Percentiles rank a stretch among this genome's conserved stretches.
Conservation (phyloP, 2,113 vertebrate species). For the Corydoras sp. region DNA sequence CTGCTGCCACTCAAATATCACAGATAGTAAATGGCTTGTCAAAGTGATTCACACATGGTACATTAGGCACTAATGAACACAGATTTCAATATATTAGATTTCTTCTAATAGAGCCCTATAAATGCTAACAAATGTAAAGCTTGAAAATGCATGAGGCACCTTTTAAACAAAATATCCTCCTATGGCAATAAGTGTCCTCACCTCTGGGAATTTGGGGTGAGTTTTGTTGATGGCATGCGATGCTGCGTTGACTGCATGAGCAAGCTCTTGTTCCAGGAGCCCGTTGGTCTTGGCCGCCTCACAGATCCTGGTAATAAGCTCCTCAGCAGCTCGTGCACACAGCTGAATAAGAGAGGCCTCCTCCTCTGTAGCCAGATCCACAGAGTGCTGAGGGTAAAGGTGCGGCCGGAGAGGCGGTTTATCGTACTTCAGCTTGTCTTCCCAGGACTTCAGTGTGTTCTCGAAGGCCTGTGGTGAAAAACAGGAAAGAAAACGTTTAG, state of each 20-base stretch:
- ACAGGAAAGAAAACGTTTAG: not conserved
- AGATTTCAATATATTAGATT: no score
- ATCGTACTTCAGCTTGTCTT: constrained; percentile 94
- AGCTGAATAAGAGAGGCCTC: constrained; percentile 80
- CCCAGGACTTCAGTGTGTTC: constrained; percentile 95
- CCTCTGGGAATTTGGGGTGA: constrained; percentile 90
- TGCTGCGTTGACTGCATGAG: constrained; percentile 92
- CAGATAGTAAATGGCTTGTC: no score
- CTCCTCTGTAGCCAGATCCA: constrained; percentile 87
- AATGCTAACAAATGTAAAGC: no score
- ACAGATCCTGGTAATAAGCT: constrained; percentile 96
- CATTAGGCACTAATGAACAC: no score
- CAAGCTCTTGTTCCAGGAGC: constrained; percentile 91
- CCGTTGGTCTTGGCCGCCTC: constrained; percentile 91
- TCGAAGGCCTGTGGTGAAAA: constrained; percentile 83
- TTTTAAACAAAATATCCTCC: no score
- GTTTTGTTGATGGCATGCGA: constrained; percentile 98
- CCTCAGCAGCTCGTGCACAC: constrained; percentile 86
- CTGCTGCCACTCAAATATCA: no score
- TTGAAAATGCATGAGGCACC: no score
- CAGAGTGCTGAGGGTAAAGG: constrained; percentile 82
- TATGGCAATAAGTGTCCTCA: constrained; percentile 48
- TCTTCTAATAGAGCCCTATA: no score
- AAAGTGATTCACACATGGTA: no score
- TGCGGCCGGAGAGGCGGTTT: constrained; percentile 84